These are phyloP conservation scores for Episyrphus balteatus DNA, from an alignment of 1,140 invertebrate species.

Conservation along the genomic window DNA sequence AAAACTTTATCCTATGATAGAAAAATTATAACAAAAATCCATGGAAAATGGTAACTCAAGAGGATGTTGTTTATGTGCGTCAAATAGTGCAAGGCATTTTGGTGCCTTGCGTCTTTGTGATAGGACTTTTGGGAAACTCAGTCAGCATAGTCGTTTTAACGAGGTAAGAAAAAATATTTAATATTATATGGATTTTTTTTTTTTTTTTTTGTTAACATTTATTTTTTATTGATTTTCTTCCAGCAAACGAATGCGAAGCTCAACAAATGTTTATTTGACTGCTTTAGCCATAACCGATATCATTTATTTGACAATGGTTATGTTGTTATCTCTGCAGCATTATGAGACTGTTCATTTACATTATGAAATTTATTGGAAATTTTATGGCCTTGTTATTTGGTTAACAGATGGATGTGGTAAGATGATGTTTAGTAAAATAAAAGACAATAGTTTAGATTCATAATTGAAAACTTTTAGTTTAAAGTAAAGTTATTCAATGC, in stretches of 20 bases:
- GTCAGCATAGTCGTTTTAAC: conserved; percentile 64
- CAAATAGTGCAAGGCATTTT: conserved; percentile 50
- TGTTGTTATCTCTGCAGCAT: conserved; percentile 53
- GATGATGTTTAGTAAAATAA: too few species aligned
- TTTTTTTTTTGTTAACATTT: conserved; percentile 6
- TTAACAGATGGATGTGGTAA: conserved; percentile 28
- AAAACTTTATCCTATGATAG: too few species aligned
- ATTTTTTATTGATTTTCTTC: conserved; percentile 14
- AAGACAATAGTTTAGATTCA: too few species aligned
- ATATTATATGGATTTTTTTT: not conserved
- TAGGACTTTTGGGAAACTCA: conserved; percentile 60
- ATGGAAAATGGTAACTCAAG: conserved; percentile 27
- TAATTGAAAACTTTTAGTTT: too few species aligned
- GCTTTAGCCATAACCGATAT: conserved; percentile 62
- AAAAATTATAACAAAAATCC: too few species aligned
- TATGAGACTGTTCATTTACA: conserved; percentile 41
- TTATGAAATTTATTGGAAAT: conserved; percentile 20
- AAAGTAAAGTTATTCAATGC: not conserved
- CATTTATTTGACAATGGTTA: conserved; percentile 54
- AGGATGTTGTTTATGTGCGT: conserved; percentile 33
- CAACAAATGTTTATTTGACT: conserved; percentile 64
- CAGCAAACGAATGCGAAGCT: conserved; percentile 57
- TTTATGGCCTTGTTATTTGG: conserved; percentile 26
- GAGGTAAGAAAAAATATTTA: conserved; percentile 37
- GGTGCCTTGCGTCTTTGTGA: conserved; percentile 54